Base-by-base conservation (phyloP, 92 coral and sea anemone species). In the Phenganax subtilis region DNA sequence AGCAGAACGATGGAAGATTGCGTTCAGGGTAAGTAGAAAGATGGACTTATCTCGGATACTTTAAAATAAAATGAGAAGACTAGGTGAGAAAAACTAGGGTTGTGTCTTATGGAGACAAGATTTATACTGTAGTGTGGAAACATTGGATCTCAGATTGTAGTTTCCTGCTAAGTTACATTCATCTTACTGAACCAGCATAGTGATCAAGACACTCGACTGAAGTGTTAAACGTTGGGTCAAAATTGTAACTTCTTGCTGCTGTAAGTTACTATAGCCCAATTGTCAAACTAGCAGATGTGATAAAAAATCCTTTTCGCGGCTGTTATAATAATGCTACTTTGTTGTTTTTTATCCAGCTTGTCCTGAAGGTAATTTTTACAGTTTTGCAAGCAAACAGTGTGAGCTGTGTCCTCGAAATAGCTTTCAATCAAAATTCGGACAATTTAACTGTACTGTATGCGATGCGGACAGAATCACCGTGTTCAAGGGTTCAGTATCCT, bases 281-380 rank as follows among this genome's bases (percentile, higher is more conserved):
- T 20, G 25, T 20, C 25, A 20, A 20, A 20, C 25, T 20, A 20
- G 25, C 25, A 20, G 25, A 20, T 20, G 25, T 20, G 25, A 20
- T 0, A 63, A 15, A 8, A 8, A 15, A 63, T 7, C 70, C 70
- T 63, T 16, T 15, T 63, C 70, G 0, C 8, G 9, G 8, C 28
- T 8, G 28, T 16, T 8, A 16, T 16, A 16, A 7, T 31, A 7
- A 8, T 8, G 16, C 28, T 8, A 63, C 16, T 8, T 15, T 15
- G 54, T 55, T 55, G 15, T 57, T 16, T 29, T 55, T 57, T 2
- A 6, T 76, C 14, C 59, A 76, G 81, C 68, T 57, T 76, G 81
- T 54, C 20, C 54, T 9, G 27, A 60, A 59, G 81, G 81, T 10
- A 57, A 28, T 10, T 76, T 76, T 57, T 76, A 76, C 81, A 76